Base-by-base conservation (phyloP, 1,140 invertebrate genomes). In the Drosophila arizonae region DNA sequence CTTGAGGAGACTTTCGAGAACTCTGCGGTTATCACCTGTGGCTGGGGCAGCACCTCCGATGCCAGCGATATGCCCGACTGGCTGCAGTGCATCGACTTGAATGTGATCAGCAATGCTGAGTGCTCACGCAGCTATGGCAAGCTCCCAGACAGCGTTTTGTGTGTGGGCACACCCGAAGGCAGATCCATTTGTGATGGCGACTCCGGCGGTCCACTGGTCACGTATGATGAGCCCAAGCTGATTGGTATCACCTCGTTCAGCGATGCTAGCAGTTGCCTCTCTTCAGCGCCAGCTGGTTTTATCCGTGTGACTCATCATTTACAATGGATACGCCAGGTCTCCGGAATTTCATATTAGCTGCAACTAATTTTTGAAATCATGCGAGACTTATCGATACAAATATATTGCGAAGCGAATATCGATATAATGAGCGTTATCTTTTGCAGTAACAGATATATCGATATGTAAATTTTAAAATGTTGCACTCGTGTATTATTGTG, bases 191-290 rank as follows among this genome's bases (percentile, higher is more conserved):
- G 74, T 24, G 64, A 62, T 26, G 74, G 74, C 6, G 74, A 77
- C 58, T 77, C 74, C 0, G 74, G 74, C 11, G 74, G 74, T 9
- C 70, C 74, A 3, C 46, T 77, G 28, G 70, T 77, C n/a, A 67
- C 58, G 2, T 28, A 48, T 1, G 24, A 73, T 3, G 26, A 36
- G 8, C 76, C 50, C 13, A 46, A 56, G 0, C 54, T 77, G 30
- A 41, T 93, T 30, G 92, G 92, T 43, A 72, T 93, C 15, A 92
- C 90, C 4, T 93, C 92, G 0, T 93, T 93, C 69, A 92, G 91
- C 9, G 84, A 91, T 17, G 15, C 33, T 0, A 65, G 61, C 10
- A 92, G 92, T 24, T 93, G 93, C 64, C 72, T 90, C 15, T 76
- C 70, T 1, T 90, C 90, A 0, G 74, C 75, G 58, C 92, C 93